Percentiles rank a stretch among this genome's conserved stretches.
phyloP scores from a whole-genome alignment of 1,140 invertebrate species.

The Drosophila nigrodunni region DNA sequence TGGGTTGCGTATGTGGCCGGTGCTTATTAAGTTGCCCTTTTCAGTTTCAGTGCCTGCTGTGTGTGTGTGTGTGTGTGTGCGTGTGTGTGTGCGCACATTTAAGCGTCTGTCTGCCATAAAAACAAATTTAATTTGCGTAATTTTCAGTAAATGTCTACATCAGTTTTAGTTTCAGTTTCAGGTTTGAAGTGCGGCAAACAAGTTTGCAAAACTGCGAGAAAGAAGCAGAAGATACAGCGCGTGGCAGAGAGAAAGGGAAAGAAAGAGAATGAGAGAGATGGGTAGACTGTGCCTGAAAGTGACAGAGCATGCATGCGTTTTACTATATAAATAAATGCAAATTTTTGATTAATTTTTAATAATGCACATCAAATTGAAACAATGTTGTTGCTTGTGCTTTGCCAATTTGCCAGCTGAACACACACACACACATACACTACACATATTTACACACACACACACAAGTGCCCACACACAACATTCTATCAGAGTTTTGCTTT shows the following conservation, averaged over 20 bases:
- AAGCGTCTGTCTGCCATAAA: conserved; percentile 71
- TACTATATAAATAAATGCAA: conserved; percentile 69
- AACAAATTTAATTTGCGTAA: conserved; percentile 83
- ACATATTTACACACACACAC: neutral
- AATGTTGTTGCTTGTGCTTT: conserved; percentile 52
- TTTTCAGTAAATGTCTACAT: conserved; percentile 82
- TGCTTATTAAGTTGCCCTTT: conserved; percentile 68
- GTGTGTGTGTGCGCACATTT: conserved; percentile 50
- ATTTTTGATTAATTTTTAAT: conserved; percentile 82
- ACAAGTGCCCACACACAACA: neutral
- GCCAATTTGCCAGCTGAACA: conserved; percentile 39
- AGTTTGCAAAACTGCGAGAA: conserved; percentile 25
- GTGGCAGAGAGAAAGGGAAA: conserved; percentile 5
- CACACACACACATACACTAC: conserved; percentile 1
- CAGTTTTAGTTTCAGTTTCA: conserved; percentile 70
- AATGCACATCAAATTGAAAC: conserved; percentile 76
- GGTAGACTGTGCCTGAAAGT: neutral
- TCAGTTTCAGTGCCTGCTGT: conserved; percentile 42
- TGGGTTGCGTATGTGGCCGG: conserved; percentile 50
- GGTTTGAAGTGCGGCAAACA: conserved; percentile 59
- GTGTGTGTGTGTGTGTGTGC: conserved; percentile 23
- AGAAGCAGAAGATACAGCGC: neutral
- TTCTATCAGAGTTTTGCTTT: conserved; percentile 4
- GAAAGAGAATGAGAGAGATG: neutral
- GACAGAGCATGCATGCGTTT: neutral